Conservation (phyloP, 2,888 invertebrate species). For the Seira musarum region DNA sequence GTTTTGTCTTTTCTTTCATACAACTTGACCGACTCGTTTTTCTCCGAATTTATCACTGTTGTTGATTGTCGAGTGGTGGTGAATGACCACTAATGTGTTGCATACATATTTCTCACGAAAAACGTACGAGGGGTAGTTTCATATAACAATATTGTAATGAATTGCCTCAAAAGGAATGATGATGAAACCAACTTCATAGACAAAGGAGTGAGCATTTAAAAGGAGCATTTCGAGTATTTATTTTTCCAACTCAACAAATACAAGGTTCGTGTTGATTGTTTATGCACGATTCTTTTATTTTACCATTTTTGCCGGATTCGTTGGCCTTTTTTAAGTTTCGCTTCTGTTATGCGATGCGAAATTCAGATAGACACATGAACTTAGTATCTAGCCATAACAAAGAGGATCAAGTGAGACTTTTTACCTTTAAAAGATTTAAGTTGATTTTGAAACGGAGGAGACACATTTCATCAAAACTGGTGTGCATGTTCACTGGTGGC, state of each 20-base stretch:
- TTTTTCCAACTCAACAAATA: not conserved
- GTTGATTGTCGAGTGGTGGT: constrained; percentile 7
- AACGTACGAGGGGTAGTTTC: no score
- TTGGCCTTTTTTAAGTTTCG: not conserved
- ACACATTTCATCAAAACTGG: no score
- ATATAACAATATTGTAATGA: not conserved
- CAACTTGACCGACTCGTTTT: constrained; percentile 13
- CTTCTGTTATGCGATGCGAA: not conserved
- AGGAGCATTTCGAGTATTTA: not conserved
- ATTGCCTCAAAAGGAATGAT: not conserved
- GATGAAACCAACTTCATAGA: not conserved
- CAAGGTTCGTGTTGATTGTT: not conserved
- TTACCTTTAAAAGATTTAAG: no score
- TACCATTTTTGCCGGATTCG: not conserved
- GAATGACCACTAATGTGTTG: constrained; percentile 7
- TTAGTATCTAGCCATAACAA: no score
- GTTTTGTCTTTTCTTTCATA: constrained; percentile 12
- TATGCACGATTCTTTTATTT: not conserved
- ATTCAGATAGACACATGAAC: no score
- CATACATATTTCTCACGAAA: not conserved
- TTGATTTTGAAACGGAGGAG: no score
- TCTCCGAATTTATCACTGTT: constrained; percentile 12
- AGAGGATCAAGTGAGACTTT: no score
- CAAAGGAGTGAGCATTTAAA: constrained; percentile 1
- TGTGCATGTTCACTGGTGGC: no score